Evolutionary conservation across 2,113 vertebrate genomes (phyloP), one percentile per base, ranked within the genome.

Genomic region (Nycticebus coucang): DNA sequence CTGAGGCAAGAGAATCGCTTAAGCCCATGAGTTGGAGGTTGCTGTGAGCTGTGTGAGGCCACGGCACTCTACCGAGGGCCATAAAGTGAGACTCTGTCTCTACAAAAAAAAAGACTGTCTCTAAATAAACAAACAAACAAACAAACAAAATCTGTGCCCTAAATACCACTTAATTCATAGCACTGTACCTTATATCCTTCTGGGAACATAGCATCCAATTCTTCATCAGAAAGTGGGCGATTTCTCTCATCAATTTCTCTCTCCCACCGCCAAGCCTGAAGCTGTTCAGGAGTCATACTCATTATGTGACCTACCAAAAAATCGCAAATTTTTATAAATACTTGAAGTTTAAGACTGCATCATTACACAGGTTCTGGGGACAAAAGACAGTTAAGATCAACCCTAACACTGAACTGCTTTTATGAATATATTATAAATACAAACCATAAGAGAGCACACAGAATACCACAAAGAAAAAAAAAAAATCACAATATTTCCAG

Each of bases 281-380:
- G 99, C 97, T 99, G 99, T 97, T 99, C 99, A 69, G 99, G 99
- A 94, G 99, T 99, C 99, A 99, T 99, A 98, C 99, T 99, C 99
- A 99, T 99, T 94, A 99, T 99, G 97, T 99, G 99, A 98, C 99
- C 99, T 99, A 91, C 4, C 7, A 90, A 88, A 94, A 88, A 10
- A 91, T 93, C 92, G 77, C 35, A 91, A 45, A 91, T 14, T 57
- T 90, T 71, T 92, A 0, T 72, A n/a, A 60, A 33, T 8, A 95
- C n/a, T 45, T 37, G 87, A 2, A 95, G 13, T 24, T 1, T 0
- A 83, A 80, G 10, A 41, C 50, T 85, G 74, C 55, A 90, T 37
- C 26, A 86, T 53, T 89, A 53, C 1, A 41, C 2, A 85, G 12
- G 35, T 66, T 21, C 33, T 55, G 69, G 11, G 0, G 19, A 84